Evolutionary conservation across 1,140 invertebrate genomes (phyloP).

Genomic region (Ctenoplectra terminalis): DNA sequence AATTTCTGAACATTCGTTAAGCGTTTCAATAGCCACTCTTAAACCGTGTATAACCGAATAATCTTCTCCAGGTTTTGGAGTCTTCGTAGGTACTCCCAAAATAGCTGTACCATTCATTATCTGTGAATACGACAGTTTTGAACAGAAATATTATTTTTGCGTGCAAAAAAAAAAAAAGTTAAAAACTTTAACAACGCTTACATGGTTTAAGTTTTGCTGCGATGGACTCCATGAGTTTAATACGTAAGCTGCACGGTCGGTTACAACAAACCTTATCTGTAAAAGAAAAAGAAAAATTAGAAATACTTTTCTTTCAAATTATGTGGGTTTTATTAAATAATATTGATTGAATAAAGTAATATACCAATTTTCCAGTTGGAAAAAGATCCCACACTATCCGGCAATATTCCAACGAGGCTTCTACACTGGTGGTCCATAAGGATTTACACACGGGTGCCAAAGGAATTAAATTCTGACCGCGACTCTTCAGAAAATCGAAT

Average conservation of each 20-base stretch:
- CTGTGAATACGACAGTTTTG: conserved; percentile 73
- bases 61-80: conserved; percentile 83
- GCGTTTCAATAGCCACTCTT: conserved; percentile 92
- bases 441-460: conserved; percentile 93
- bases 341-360: conserved; percentile 10
- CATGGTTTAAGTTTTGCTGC: conserved; percentile 93
- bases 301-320: conserved; percentile 18
- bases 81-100: conserved; percentile 87
- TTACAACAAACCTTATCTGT: conserved; percentile 92
- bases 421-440: conserved; percentile 97
- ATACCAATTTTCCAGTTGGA: conserved; percentile 92
- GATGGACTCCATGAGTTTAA: conserved; percentile 91
- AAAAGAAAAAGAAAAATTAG: conserved; percentile 64
- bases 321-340: neutral
- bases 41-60: conserved; percentile 92
- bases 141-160: neutral
- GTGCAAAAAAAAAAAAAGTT: neutral
- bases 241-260: conserved; percentile 90
- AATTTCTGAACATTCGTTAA: conserved; percentile 91
- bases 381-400: conserved; percentile 98
- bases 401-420: conserved; percentile 97
- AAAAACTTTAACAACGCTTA: conserved; percentile 77
- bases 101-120: conserved; percentile 89
- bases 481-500: conserved; percentile 92
- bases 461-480: conserved; percentile 88